These are phyloP conservation scores for Drosophila obscura DNA, from an alignment of 1,140 invertebrate species.

Conservation along the genomic window DNA sequence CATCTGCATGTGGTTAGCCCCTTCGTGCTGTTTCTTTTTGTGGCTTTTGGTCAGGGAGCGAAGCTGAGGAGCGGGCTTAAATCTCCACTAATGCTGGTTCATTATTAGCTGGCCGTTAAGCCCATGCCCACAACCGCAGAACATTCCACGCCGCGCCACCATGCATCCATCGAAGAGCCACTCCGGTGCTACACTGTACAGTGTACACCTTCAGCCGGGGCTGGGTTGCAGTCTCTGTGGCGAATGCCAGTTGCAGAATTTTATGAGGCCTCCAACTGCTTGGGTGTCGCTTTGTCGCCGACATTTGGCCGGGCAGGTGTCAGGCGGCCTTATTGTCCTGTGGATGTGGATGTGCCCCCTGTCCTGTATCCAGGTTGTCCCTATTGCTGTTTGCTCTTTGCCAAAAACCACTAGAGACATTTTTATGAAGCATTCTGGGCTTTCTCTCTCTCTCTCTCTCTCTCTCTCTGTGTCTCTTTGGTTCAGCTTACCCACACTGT, in stretches of 20 bases:
- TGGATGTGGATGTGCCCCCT: neutral
- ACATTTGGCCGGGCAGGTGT: conserved; percentile 56
- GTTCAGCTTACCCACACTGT: too few relatives aligned
- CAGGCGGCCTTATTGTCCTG: conserved; percentile 50
- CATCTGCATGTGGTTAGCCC: conserved; percentile 13
- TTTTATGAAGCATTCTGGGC: conserved; percentile 61
- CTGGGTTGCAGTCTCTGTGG: conserved; percentile 18
- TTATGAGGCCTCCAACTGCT: conserved; percentile 50
- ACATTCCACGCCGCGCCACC: conserved; percentile 21
- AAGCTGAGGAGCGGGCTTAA: neutral
- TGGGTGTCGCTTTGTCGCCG: conserved; percentile 22
- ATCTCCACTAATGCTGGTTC: conserved; percentile 27
- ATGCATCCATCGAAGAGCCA: too few relatives aligned
- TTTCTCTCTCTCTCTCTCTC: conserved; percentile 5
- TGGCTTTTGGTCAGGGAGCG: neutral
- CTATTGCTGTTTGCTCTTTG: conserved; percentile 1
- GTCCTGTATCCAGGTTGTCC: neutral
- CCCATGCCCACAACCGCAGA: conserved; percentile 7
- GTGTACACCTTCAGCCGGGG: neutral
- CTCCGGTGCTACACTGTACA: neutral
- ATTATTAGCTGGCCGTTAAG: conserved; percentile 41
- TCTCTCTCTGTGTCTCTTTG: neutral
- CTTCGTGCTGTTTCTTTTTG: neutral
- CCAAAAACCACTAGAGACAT: conserved; percentile 66
- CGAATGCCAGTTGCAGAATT: conserved; percentile 26